These are phyloP conservation scores for Phengaris arion DNA, from an alignment of 2,888 invertebrate genomes.

Conservation along the genomic window DNA sequence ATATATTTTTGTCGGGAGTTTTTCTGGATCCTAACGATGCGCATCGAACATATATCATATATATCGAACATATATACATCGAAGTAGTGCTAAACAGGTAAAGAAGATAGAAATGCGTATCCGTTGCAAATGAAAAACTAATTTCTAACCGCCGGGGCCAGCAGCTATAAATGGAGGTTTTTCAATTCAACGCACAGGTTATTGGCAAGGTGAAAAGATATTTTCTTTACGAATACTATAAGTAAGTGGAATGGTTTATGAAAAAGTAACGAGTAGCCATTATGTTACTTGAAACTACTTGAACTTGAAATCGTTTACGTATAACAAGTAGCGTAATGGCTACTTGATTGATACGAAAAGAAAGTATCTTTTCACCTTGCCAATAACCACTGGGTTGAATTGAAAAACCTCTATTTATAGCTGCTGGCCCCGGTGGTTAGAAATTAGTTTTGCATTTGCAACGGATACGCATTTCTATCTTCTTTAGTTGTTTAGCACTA, in stretches of 20 bases:
- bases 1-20: too few relatives aligned
- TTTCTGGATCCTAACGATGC: too few relatives aligned
- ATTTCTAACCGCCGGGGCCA: constrained; percentile 49
- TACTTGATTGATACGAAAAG: constrained; percentile 40
- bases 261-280: too few relatives aligned
- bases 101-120: constrained; percentile 35
- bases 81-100: not conserved
- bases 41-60: too few relatives aligned
- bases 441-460: constrained; percentile 52
- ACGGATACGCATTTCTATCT: constrained; percentile 39
- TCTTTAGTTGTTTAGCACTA: not conserved
- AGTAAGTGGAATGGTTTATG: too few relatives aligned
- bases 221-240: constrained; percentile 53
- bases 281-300: too few relatives aligned
- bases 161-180: constrained; percentile 55
- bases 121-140: constrained; percentile 50
- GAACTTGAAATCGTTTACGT: not conserved
- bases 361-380: constrained; percentile 58
- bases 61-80: too few relatives aligned
- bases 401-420: constrained; percentile 54
- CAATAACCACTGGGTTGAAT: constrained; percentile 47
- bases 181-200: constrained; percentile 56
- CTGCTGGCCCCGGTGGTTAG: constrained; percentile 45
- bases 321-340: too few relatives aligned
- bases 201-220: constrained; percentile 61